Percentiles rank a stretch among this genome's conserved stretches.
phyloP scores from a whole-genome alignment of 2,113 vertebrate genomes.

The Plecotus auritus region DNA sequence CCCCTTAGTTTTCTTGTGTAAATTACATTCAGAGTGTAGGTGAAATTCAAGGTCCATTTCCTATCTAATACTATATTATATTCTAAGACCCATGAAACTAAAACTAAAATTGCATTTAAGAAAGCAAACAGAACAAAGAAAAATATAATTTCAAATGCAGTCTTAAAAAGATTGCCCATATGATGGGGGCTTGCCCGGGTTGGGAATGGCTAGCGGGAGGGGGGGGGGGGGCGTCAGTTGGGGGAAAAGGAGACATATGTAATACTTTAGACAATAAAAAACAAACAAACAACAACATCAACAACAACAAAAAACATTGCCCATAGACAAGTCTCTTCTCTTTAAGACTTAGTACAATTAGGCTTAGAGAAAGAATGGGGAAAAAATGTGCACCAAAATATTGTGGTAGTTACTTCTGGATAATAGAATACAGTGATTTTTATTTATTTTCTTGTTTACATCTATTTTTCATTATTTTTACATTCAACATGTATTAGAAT shows the following conservation, averaged over 20 bases:
- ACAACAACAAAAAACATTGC: neutral
- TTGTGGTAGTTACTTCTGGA: neutral
- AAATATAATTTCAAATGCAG: neutral
- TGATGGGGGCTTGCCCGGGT: too few relatives aligned
- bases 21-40: neutral
- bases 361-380: neutral
- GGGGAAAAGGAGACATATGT: too few relatives aligned
- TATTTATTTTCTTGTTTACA: conserved; percentile 9
- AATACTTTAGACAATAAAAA: too few relatives aligned
- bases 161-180: neutral
- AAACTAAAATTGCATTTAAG: neutral
- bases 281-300: neutral
- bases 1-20: neutral
- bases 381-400: neutral
- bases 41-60: neutral
- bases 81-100: neutral
- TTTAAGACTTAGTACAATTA: neutral
- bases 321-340: neutral
- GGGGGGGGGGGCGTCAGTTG: too few relatives aligned
- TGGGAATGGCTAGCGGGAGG: too few relatives aligned
- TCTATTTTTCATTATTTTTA: neutral
- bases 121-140: neutral
- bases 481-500: neutral
- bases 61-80: neutral
- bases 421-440: neutral